Evolutionary conservation across 2,888 invertebrate genomes (phyloP).

Genomic region (Eupithecia dodoneata): DNA sequence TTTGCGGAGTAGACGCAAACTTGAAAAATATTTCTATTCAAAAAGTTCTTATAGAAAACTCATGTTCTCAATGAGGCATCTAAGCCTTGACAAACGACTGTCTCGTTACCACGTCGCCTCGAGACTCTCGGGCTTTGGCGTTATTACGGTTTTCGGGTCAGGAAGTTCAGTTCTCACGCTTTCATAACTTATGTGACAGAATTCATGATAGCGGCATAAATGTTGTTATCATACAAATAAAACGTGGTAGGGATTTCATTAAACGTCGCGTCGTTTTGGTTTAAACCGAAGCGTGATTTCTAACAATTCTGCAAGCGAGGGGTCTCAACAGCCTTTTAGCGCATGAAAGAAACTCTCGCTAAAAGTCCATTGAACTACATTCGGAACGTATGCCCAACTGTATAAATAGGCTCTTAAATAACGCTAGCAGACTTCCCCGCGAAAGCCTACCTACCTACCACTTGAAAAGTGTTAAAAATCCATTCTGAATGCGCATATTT

Average conservation of each 20-base stretch:
- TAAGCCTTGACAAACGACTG: conserved; percentile 42
- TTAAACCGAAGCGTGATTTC: background rate
- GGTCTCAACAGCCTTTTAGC: background rate
- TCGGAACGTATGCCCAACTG: conserved; percentile 34
- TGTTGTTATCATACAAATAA: conserved; percentile 4
- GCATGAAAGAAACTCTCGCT: conserved; percentile 6
- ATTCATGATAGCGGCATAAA: background rate
- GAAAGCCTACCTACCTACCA: conserved; percentile 63
- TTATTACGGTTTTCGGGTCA: conserved; percentile 45
- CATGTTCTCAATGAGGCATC: conserved; percentile 28
- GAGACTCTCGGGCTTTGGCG: conserved; percentile 39
- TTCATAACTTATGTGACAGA: conserved; percentile 9
- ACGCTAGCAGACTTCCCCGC: conserved; percentile 56
- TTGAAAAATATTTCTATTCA: background rate
- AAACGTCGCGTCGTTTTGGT: background rate
- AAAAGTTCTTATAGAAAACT: background rate
- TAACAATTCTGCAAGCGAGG: background rate
- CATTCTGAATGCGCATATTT: conserved; percentile 81
- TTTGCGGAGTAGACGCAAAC: background rate
- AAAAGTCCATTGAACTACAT: conserved; percentile 23
- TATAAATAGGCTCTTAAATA: conserved; percentile 54
- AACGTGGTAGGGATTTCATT: background rate
- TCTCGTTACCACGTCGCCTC: conserved; percentile 39
- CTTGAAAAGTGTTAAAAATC: conserved; percentile 80
- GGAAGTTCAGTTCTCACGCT: conserved; percentile 21